Base-by-base conservation (phyloP, 1,140 invertebrate genomes). In the Diploscapter pachys region DNA sequence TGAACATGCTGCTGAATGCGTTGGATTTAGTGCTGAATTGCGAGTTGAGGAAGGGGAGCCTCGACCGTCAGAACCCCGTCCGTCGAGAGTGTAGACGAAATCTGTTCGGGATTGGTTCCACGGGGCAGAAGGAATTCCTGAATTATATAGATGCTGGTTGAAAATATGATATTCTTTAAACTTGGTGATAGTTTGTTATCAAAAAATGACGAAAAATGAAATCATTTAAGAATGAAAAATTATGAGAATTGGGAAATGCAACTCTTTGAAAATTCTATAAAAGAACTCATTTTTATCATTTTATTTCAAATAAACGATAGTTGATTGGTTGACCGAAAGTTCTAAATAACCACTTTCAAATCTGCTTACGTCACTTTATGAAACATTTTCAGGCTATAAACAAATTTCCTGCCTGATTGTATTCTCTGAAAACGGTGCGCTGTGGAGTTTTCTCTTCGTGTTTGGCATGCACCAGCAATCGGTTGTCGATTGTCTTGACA, bases 401-500 rank as follows among this genome's bases (percentile, higher is more conserved):
- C 31, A 54, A 49, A 51, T 56, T 48, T 11, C 62, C 73, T 65
- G 83, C 82, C 77, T 87, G 83, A 71, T 87, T 87, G 80, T 88
- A 87, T 76, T 87, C 87, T 13, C 87, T 79, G 71, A 86, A 87
- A 48, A 87, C 83, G 4, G 86, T 86, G 56, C 84, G 78, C 67
- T 82, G 81, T 11, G 87, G 82, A 62, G 79, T 83, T 74, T 87
- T 87, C 64, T 87, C 86, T 73, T 87, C 86, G 77, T 88, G 87
- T 70, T 88, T 87, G 6, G 87, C 87, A 56, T 84, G 79, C 52
- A 87, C 87, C 54, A 85, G 75, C 61, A 86, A 79, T 13, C 83
- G 80, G 63, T 90, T 90, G 81, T 92, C 92, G n/a, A 90, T 88
- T 0, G 92, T 92, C 86, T 93, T 94, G 0, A 95, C 92, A n/a